Evolutionary conservation across 2,888 invertebrate genomes (phyloP), one percentile per base, ranked within the genome.

Genomic region (Synergus itoensis): DNA sequence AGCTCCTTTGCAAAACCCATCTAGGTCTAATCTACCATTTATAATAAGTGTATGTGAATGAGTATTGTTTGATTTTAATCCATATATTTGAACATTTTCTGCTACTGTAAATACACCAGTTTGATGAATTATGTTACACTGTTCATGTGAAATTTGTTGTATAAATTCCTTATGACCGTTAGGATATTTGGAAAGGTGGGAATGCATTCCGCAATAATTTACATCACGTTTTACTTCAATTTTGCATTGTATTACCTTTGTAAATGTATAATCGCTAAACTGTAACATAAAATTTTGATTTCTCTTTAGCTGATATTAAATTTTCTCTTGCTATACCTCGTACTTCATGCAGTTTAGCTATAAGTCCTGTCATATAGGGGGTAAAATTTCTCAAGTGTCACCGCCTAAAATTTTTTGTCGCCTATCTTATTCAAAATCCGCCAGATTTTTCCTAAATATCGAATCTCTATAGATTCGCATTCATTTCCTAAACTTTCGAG

Each of bases 171-270:
- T 64, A n/a, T 77, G 48, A 1, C 85, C 84, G 1, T 82, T 65
- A 7, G 45, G 11, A 0, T 79, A 78, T 5, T 76, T 16, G 0
- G 81, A 80, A 1, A 77, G 45, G 18, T 86, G 83, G 0, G 82
- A 83, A 63, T 77, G 76, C 81, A 81, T 80, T 0, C 83, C 81
- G 60, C 86, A 86, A 16, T 64, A 9, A n/a, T 16, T 36, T 11
- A 63, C 14, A 63, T 12, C 36, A 4, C 64, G 64, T 40, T 40
- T 36, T n/a, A 64, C n/a, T 64, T 64, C 64, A 0, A 64, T n/a
- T 16, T 64, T 64, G 4, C 64, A 64, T 36, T 64, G 64, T 5
- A 36, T 64, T 41, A 64, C 40, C 16, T 36, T 40, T 7, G n/a
- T 64, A 14, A 36, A 4, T 36, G 36, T 36, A 16, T 28, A 8